phyloP scores from a whole-genome alignment of 2,113 vertebrate species.

The Pangasianodon hypophthalmus region DNA sequence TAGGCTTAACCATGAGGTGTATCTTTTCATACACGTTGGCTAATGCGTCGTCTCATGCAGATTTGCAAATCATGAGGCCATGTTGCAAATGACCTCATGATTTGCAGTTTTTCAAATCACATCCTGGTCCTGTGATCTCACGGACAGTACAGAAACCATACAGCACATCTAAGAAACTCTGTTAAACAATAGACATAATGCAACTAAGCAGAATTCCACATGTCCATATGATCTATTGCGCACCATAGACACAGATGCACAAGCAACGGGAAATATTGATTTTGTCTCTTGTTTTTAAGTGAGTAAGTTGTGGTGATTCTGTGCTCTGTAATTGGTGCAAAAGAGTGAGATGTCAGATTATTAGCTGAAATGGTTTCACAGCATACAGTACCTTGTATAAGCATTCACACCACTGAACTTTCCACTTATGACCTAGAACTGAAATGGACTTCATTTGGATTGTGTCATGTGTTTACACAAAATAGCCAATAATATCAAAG shows the following conservation, averaged over 20 bases:
- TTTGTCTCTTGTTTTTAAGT: neutral
- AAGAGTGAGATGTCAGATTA: neutral
- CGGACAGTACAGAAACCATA: neutral
- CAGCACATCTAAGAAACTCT: neutral
- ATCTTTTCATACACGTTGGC: neutral
- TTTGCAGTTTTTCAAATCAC: neutral
- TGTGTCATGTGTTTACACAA: neutral
- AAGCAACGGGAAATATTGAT: neutral
- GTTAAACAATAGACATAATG: neutral
- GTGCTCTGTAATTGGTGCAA: neutral
- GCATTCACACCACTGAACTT: too few species aligned
- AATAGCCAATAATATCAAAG: neutral
- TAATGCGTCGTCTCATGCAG: neutral
- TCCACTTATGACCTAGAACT: neutral
- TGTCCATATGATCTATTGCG: neutral
- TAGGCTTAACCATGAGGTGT: neutral
- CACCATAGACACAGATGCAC: neutral
- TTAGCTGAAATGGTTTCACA: neutral
- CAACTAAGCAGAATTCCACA: constrained; percentile 1
- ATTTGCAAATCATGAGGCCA: neutral
- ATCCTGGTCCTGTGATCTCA: neutral
- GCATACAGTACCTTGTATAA: neutral
- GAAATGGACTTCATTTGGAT: neutral
- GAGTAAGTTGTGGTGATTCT: neutral
- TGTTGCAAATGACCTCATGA: neutral